Conservation (phyloP, 2,113 vertebrate genomes). For the Hippolais icterina region DNA sequence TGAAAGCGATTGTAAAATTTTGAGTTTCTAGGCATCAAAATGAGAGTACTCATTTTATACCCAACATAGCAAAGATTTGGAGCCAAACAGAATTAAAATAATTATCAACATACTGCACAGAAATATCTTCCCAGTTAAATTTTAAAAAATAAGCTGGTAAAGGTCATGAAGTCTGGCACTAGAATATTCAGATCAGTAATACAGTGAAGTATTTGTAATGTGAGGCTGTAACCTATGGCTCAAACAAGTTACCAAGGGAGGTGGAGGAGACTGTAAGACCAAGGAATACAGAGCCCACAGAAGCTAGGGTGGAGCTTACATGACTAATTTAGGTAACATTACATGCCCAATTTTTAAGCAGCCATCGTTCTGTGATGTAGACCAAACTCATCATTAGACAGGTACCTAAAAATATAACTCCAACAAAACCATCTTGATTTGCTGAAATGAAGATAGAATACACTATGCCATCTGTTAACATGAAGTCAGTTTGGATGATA, state of each 20-base stretch:
- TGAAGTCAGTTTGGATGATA: not conserved
- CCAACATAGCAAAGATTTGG: not conserved
- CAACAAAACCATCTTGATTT: not conserved
- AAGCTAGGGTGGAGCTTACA: not conserved
- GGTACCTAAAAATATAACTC: not conserved
- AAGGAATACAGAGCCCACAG: not conserved
- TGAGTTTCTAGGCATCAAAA: not conserved
- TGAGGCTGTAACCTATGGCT: not conserved
- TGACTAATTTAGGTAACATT: not conserved
- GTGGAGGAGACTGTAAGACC: not conserved
- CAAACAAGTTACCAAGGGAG: not conserved
- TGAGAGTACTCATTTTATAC: not conserved
- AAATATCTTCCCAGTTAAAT: not conserved
- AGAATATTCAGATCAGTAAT: not conserved
- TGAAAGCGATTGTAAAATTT: not conserved
- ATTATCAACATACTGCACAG: not conserved
- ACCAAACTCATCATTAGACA: not conserved
- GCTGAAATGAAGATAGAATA: not conserved
- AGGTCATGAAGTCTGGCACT: not conserved
- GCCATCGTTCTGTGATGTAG: not conserved
- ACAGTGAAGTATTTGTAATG: not conserved
- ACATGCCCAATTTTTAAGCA: not conserved
- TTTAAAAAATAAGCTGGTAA: not conserved
- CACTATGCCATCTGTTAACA: not conserved
- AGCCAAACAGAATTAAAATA: not conserved